Conservation (phyloP, 1,140 invertebrate genomes). For the Drosophila parvula region DNA sequence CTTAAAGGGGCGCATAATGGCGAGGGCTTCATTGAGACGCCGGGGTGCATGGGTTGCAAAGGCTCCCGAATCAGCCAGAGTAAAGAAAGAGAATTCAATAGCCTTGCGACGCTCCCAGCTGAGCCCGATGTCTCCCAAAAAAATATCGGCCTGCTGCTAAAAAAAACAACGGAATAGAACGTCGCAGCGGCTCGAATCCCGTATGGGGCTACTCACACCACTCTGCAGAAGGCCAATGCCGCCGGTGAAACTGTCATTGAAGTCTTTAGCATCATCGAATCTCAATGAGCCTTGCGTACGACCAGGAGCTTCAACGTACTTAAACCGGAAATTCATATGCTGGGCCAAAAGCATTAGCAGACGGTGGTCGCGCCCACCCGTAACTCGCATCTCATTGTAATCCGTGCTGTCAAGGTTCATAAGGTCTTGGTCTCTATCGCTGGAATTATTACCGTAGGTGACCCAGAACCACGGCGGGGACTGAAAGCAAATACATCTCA, state of each 20-base stretch:
- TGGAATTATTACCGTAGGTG: slow-evolving; percentile 84
- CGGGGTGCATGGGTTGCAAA: slow-evolving; percentile 89
- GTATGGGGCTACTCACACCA: slow-evolving; percentile 84
- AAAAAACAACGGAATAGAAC: slow-evolving; percentile 9
- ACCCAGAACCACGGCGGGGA: slow-evolving; percentile 91
- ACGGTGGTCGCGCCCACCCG: slow-evolving; percentile 88
- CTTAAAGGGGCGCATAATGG: slow-evolving; percentile 88
- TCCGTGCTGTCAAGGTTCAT: slow-evolving; percentile 6
- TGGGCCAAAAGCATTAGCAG: slow-evolving; percentile 86
- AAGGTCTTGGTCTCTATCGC: not conserved
- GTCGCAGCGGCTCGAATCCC: not conserved
- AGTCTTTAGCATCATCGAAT: slow-evolving; percentile 81
- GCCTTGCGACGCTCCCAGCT: slow-evolving; percentile 88
- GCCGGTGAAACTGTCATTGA: slow-evolving; percentile 88
- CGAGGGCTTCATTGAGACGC: slow-evolving; percentile 88
- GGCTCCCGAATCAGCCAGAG: slow-evolving; percentile 88
- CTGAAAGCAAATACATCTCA: slow-evolving; percentile 81
- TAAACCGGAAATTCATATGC: slow-evolving; percentile 88
- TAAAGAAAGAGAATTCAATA: slow-evolving; percentile 89
- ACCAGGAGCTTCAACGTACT: slow-evolving; percentile 89
- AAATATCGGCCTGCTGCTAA: slow-evolving; percentile 88
- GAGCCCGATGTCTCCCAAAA: slow-evolving; percentile 88
- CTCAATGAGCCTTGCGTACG: slow-evolving; percentile 88
- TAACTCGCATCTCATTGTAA: slow-evolving; percentile 86
- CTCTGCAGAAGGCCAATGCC: slow-evolving; percentile 88